Conservation (phyloP, 2,113 vertebrate species). For the Bombycilla garrulus region DNA sequence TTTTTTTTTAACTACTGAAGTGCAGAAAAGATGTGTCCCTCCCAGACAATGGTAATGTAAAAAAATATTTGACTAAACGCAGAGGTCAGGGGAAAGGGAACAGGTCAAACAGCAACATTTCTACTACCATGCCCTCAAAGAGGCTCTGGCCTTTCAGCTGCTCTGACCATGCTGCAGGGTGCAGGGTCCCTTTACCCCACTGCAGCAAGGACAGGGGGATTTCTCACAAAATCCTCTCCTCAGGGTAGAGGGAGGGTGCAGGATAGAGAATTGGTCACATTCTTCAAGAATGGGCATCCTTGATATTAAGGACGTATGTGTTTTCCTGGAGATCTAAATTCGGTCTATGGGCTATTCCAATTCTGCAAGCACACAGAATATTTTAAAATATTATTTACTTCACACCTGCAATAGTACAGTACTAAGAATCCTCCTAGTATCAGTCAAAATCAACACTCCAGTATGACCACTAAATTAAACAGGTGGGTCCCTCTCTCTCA, state of each 20-base stretch:
- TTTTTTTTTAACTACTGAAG: background rate
- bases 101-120: fast-evolving
- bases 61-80: background rate
- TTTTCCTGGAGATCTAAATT: background rate
- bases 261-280: background rate
- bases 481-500: fast-evolving
- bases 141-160: background rate
- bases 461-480: background rate
- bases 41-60: background rate
- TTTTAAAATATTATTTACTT: background rate
- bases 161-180: background rate
- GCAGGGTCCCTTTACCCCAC: background rate
- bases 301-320: background rate
- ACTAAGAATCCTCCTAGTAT: background rate
- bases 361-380: background rate
- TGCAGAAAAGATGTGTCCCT: background rate
- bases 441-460: background rate
- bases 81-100: background rate
- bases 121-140: background rate
- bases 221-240: background rate
- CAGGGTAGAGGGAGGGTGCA: background rate
- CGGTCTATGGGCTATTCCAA: background rate
- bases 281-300: background rate
- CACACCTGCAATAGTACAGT: background rate
- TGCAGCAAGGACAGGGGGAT: background rate